Evolutionary conservation across 2,797 vertebrate species (phyloP).

Genomic region (Channallabes apus): DNA sequence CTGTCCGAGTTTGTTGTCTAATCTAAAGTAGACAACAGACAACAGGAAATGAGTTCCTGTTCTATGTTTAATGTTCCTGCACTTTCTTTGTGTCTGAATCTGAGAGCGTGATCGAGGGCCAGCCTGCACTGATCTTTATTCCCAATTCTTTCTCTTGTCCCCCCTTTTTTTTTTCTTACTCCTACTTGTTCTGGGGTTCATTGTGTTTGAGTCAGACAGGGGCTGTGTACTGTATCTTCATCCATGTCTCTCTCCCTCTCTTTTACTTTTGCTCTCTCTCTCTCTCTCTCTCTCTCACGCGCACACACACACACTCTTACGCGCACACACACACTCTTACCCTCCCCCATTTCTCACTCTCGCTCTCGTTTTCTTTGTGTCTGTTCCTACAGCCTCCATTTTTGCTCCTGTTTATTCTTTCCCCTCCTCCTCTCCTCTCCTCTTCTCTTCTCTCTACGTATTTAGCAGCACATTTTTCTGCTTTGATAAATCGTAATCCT

Average conservation of each 20-base stretch:
- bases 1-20: background rate
- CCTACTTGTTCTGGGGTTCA: background rate
- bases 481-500: background rate
- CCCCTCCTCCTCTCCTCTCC: background rate
- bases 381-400: conserved; percentile 10
- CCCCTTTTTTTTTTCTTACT: background rate
- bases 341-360: background rate
- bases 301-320: too few relatives aligned
- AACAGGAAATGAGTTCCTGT: background rate
- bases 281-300: too few relatives aligned
- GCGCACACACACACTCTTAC: background rate
- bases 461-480: background rate
- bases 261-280: background rate
- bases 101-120: background rate
- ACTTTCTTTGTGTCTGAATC: conserved; percentile 44
- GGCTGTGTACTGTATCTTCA: background rate
- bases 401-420: background rate
- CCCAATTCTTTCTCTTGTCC: too few relatives aligned
- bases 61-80: conserved; percentile 7
- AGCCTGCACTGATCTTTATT: background rate
- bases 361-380: background rate
- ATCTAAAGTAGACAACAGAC: background rate
- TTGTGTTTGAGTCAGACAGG: background rate
- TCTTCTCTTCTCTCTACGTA: background rate
- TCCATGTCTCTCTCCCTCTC: background rate